phyloP scores from a whole-genome alignment of 2,113 vertebrate species.

The Prinia subflava region DNA sequence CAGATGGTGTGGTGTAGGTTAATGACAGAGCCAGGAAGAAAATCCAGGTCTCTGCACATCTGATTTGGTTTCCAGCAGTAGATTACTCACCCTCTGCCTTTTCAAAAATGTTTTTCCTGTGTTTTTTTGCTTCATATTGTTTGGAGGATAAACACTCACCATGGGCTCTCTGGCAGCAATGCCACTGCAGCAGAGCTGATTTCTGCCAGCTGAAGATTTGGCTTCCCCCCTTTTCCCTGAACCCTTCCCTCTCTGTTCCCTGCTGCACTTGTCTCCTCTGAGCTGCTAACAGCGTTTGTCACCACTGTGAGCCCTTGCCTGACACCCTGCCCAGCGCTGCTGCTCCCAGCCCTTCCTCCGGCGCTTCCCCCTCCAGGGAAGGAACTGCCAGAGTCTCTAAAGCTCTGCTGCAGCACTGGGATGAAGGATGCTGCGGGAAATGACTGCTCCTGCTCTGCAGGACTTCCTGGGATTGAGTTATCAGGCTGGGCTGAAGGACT shows the following conservation, averaged over 20 bases:
- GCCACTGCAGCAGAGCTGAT: neutral
- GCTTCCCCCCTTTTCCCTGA: neutral
- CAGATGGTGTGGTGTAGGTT: neutral
- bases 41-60: neutral
- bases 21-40: neutral
- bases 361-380: neutral
- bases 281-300: constrained; percentile 40
- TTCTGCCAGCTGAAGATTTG: neutral
- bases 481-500: neutral
- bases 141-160: neutral
- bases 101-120: neutral
- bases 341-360: neutral
- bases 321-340: neutral
- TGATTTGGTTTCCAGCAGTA: neutral
- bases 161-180: neutral
- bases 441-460: neutral
- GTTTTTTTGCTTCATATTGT: neutral
- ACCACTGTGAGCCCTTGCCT: constrained; percentile 18
- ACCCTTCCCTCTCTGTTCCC: neutral
- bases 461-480: neutral
- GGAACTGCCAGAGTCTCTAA: constrained; percentile 14
- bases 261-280: constrained; percentile 2
- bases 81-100: neutral
- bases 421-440: neutral
- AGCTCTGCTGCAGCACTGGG: neutral